Conservation (phyloP, 2,888 invertebrate genomes). For the Prosopocoilus inquinatus region DNA sequence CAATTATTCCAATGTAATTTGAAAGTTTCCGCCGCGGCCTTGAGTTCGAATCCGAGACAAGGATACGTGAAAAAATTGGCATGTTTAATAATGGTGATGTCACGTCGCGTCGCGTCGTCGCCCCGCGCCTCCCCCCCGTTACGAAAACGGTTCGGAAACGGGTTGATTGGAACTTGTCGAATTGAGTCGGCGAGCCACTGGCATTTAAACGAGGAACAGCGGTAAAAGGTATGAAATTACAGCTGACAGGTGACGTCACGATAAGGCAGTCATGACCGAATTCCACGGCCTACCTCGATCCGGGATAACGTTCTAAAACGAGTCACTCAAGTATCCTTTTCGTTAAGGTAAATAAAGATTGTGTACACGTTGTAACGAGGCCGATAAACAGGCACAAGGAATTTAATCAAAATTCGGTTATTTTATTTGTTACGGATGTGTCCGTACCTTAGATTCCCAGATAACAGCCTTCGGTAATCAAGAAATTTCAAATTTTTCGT, state of each 20-base stretch:
- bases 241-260: conserved; percentile 18
- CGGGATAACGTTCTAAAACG: neutral
- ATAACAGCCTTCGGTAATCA: too few relatives aligned
- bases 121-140: neutral
- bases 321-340: neutral
- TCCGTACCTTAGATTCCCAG: too few relatives aligned
- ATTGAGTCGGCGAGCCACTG: conserved; percentile 10
- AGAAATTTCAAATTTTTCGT: neutral
- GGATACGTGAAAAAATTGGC: conserved; percentile 5
- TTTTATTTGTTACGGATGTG: neutral
- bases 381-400: neutral
- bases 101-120: neutral
- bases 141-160: conserved; percentile 5
- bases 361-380: neutral
- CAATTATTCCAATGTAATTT: conserved; percentile 6
- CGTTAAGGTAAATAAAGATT: neutral
- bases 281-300: conserved; percentile 9
- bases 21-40: conserved; percentile 14
- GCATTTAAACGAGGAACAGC: neutral
- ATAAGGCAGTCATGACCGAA: conserved; percentile 10
- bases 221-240: neutral
- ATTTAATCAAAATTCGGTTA: neutral
- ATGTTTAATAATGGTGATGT: neutral
- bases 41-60: conserved; percentile 7
- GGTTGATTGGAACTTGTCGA: neutral